phyloP scores from a whole-genome alignment of 2,888 invertebrate species.

The Amphiduros pacificus region DNA sequence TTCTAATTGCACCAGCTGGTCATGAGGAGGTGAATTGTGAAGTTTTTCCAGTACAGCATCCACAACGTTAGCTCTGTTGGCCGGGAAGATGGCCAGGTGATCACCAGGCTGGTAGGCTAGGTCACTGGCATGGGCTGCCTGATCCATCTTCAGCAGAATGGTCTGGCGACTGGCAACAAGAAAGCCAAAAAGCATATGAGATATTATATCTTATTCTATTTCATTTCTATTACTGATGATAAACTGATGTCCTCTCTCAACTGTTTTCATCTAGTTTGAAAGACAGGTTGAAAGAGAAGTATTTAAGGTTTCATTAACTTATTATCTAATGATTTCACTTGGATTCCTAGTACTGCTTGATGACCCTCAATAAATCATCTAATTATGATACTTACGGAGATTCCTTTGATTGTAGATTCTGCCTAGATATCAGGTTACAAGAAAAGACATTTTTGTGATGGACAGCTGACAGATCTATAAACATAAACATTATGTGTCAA shows the following conservation, averaged over 20 bases:
- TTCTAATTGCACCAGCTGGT: conserved; percentile 19
- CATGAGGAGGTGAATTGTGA: conserved; percentile 41
- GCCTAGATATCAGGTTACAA: conserved; percentile 50
- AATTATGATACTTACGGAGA: conserved; percentile 28
- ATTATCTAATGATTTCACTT: too few species aligned
- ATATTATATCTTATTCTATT: too few species aligned
- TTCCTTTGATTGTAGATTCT: conserved; percentile 40
- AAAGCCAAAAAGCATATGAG: too few species aligned
- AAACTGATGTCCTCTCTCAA: too few species aligned
- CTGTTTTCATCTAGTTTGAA: too few species aligned
- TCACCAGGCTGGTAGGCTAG: conserved; percentile 81
- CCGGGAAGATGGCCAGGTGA: conserved; percentile 87
- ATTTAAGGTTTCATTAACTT: too few species aligned
- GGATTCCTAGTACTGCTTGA: too few species aligned
- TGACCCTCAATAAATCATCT: too few species aligned
- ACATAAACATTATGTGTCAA: too few species aligned
- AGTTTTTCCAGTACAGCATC: conserved; percentile 75
- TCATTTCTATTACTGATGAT: too few species aligned
- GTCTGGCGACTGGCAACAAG: conserved; percentile 16
- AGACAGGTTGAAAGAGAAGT: too few species aligned
- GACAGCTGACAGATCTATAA: conserved; percentile 66
- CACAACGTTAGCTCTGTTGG: conserved; percentile 78
- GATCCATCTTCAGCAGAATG: conserved; percentile 4
- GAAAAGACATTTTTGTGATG: conserved; percentile 71
- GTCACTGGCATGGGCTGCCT: background rate